Percentiles rank a stretch among this genome's conserved stretches.
These are phyloP conservation scores for Aphis gossypii DNA, from an alignment of 1,140 invertebrate species.

Conservation along the genomic window DNA sequence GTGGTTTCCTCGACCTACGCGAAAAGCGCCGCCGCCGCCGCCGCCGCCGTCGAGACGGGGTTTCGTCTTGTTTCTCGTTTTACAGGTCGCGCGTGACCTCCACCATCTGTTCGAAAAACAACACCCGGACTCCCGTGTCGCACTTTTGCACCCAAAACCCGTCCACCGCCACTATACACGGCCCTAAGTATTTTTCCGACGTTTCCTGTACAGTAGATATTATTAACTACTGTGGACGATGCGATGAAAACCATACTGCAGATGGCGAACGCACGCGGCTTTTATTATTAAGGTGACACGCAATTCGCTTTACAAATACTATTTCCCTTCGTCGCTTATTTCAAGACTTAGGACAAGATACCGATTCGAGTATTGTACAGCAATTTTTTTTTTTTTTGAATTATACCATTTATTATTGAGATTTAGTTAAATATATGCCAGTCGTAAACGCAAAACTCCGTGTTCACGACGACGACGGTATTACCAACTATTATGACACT, in stretches of 20 bases:
- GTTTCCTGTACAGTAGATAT: not conserved
- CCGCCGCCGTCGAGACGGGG: not conserved
- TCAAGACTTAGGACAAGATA: not conserved
- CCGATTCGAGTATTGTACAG: not conserved
- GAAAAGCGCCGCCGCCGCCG: not conserved
- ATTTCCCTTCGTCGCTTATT: not conserved
- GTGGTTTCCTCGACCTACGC: constrained; percentile 34
- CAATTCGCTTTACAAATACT: not conserved
- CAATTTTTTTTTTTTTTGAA: too few relatives aligned
- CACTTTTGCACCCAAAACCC: not conserved
- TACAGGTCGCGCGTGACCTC: not conserved
- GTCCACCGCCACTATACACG: not conserved
- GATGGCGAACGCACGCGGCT: not conserved
- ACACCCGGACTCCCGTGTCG: not conserved
- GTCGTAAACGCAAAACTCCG: not conserved
- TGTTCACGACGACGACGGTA: not conserved
- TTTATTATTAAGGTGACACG: not conserved
- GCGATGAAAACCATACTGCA: not conserved
- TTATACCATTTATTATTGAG: not conserved
- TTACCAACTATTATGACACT: not conserved
- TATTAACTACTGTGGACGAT: not conserved
- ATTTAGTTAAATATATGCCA: not conserved
- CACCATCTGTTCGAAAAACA: constrained; percentile 3
- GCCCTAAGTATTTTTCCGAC: not conserved
- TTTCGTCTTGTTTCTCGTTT: not conserved